A percentile compares a stretch with the other conserved stretches of the same genome.
phyloP scores from a whole-genome alignment of 1,140 invertebrate genomes.

The Drosophila quadrilineata region DNA sequence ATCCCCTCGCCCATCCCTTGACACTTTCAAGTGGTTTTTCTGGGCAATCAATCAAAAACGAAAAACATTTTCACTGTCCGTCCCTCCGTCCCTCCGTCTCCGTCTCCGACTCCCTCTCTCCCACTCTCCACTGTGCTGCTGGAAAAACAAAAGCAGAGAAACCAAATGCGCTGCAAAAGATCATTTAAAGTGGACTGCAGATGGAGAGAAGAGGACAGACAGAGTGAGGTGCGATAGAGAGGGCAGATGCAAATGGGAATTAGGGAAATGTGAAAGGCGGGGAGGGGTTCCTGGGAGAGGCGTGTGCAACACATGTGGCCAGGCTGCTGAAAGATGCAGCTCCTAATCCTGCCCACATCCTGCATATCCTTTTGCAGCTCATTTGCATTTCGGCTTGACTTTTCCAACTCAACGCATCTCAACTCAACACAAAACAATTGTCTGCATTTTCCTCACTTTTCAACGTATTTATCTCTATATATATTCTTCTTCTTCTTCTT shows the following conservation, averaged over 20 bases:
- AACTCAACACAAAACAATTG: too few relatives aligned
- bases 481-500: neutral
- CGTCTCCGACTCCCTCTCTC: too few relatives aligned
- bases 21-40: slow-evolving; percentile 77
- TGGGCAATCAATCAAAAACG: slow-evolving; percentile 70
- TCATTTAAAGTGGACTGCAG: too few relatives aligned
- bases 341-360: slow-evolving; percentile 53
- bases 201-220: too few relatives aligned
- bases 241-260: too few relatives aligned
- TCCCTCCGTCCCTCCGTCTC: neutral
- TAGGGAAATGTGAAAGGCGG: neutral
- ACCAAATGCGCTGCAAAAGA: slow-evolving; percentile 62
- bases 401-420: neutral
- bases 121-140: too few relatives aligned
- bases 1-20: slow-evolving; percentile 24
- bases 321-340: slow-evolving; percentile 33
- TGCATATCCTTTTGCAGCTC: slow-evolving; percentile 32
- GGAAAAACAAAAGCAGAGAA: slow-evolving; percentile 52
- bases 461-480: neutral
- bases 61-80: slow-evolving; percentile 58
- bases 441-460: too few relatives aligned
- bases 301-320: slow-evolving; percentile 54
- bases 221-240: too few relatives aligned
- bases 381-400: slow-evolving; percentile 49
- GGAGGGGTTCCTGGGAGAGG: neutral